Base-by-base conservation (phyloP, 2,888 invertebrate genomes). In the Drosophila flavopinicola region DNA sequence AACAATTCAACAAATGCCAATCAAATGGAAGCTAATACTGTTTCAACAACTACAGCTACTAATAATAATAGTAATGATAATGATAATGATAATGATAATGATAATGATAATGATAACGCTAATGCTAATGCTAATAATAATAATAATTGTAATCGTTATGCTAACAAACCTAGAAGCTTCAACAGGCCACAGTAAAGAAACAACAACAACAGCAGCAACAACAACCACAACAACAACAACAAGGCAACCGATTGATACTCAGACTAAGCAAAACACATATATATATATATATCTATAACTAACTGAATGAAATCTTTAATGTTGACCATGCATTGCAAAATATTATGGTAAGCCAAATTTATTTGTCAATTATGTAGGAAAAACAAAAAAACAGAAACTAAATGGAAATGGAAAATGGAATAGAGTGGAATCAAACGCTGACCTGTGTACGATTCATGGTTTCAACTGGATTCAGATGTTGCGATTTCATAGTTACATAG, bases 261-360 rank as follows among this genome's bases (percentile, higher is more conserved):
- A 82, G 64, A 59, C 45, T 78, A 78, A 58, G 67, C 56, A 68
- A 45, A 51, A 42, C 33, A 44, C 32, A 47, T 53, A 42, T 44
- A 37, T 38, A 24, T 23, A 39, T 32, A 37, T 45, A 48, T n/a
- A n/a, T n/a, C n/a, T n/a, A n/a, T n/a, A n/a, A n/a, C 37, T 51
- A 75, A 64, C 52, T 60, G 66, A 63, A 63, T 57, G 48, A 69
- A 71, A 69, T 65, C 59, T 75, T 66, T 69, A 77, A 72, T 71
- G 75, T 73, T 83, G 88, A 85, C 84, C 80, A 87, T 84, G 76
- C 78, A 82, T 71, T 77, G 65, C 75, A 77, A 74, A 75, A 66
- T 65, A 74, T 78, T 66, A 85, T 87, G 84, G 84, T 84, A 84
- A 84, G 87, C 84, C 84, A 84, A 84, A 84, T 71, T 83, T 63